phyloP scores from a whole-genome alignment of 2,888 invertebrate species.

The Erebia aethiops region DNA sequence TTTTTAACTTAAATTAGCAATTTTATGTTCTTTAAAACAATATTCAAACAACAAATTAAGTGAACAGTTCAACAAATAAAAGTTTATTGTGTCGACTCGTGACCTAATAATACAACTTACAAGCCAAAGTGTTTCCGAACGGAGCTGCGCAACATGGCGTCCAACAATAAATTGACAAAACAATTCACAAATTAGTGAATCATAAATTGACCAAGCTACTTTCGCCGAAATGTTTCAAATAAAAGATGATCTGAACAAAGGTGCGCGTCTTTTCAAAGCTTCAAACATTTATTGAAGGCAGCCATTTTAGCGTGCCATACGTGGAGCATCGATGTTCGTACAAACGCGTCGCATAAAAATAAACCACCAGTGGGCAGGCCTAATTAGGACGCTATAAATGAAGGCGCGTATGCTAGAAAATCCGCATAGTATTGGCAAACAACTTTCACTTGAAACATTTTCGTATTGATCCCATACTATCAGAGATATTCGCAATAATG shows the following conservation, averaged over 20 bases:
- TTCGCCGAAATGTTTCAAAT: conserved; percentile 50
- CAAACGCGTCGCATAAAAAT: conserved; percentile 60
- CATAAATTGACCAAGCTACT: conserved; percentile 39
- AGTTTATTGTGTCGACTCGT: conserved; percentile 15
- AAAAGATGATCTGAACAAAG: conserved; percentile 49
- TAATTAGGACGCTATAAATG: conserved; percentile 52
- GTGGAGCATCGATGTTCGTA: conserved; percentile 52
- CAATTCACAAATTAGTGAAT: conserved; percentile 39
- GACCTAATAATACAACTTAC: conserved; percentile 8
- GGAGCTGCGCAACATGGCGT: conserved; percentile 45
- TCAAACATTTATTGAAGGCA: conserved; percentile 40
- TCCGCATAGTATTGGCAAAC: conserved; percentile 67
- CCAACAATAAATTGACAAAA: conserved; percentile 41
- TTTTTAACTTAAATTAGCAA: not conserved
- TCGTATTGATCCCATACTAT: conserved; percentile 62
- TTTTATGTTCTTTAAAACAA: not conserved
- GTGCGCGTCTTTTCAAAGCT: conserved; percentile 51
- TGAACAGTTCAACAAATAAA: not conserved
- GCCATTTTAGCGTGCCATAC: conserved; percentile 54
- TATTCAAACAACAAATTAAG: not conserved
- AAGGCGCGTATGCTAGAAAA: conserved; percentile 63
- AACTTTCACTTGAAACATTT: conserved; percentile 78
- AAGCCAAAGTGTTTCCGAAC: conserved; percentile 41
- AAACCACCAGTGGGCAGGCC: conserved; percentile 60
- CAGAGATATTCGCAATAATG: conserved; percentile 79